phyloP scores from a whole-genome alignment of 1,140 invertebrate genomes.

The Pomacea maculata region DNA sequence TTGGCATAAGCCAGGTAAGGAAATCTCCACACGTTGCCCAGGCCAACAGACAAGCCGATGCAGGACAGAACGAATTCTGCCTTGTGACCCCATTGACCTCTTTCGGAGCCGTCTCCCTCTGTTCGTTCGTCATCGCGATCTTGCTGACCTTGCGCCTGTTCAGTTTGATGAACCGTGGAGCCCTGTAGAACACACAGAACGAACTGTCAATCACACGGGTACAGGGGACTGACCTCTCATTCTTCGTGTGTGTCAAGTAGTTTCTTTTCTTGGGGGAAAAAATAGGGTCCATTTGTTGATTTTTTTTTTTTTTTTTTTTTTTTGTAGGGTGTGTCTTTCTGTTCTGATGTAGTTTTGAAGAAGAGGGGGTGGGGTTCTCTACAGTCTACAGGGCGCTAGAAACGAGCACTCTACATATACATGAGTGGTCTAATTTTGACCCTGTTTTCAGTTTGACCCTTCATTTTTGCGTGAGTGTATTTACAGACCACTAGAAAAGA shows the following conservation, averaged over 20 bases:
- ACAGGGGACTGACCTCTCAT: neutral
- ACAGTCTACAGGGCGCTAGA: no score
- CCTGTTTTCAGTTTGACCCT: no score
- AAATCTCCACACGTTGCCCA: constrained; percentile 68
- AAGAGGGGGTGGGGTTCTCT: no score
- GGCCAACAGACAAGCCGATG: constrained; percentile 62
- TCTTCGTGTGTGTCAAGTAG: neutral
- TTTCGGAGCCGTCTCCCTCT: constrained; percentile 25
- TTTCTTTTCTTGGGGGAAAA: no score
- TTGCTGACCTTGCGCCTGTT: neutral
- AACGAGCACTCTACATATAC: no score
- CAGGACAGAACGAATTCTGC: constrained; percentile 63
- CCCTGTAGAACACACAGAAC: constrained; percentile 1
- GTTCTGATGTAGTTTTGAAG: no score
- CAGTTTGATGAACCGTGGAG: neutral
- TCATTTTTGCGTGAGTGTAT: no score
- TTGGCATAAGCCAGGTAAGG: constrained; percentile 67
- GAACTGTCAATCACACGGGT: neutral
- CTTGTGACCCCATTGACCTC: constrained; percentile 60
- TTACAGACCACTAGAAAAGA: no score
- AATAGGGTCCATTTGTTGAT: neutral
- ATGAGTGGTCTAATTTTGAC: no score
- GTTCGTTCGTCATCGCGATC: neutral
- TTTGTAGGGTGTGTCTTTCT: no score
- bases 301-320: no score